These are phyloP conservation scores for Dicyrtomina minuta DNA, from an alignment of 2,888 invertebrate genomes.

Conservation along the genomic window DNA sequence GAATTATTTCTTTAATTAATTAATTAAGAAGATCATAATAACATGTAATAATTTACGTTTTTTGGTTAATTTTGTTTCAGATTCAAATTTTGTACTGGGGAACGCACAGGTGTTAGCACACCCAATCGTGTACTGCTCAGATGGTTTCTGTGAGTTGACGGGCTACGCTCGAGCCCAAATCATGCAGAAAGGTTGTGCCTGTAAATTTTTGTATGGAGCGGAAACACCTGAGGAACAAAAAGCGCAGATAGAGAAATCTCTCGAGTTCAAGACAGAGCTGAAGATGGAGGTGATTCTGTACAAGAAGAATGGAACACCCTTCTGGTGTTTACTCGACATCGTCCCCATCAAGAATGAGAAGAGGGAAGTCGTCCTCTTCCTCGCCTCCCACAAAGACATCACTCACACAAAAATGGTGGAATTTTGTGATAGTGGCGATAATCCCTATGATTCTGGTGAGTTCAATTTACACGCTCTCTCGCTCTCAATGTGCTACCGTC, in stretches of 20 bases:
- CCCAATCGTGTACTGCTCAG: slow-evolving; percentile 94
- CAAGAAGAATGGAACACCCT: slow-evolving; percentile 88
- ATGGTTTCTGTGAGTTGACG: slow-evolving; percentile 94
- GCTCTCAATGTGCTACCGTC: background rate
- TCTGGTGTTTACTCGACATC: slow-evolving; percentile 95
- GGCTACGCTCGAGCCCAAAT: slow-evolving; percentile 91
- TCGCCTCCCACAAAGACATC: slow-evolving; percentile 96
- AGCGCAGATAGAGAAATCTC: slow-evolving; percentile 81
- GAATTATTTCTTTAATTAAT: too few species aligned
- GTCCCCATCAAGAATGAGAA: slow-evolving; percentile 98
- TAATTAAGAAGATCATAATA: too few species aligned
- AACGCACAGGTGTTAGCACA: slow-evolving; percentile 86
- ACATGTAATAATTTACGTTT: background rate
- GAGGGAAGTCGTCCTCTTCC: slow-evolving; percentile 90
- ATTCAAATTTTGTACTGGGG: slow-evolving; percentile 93
- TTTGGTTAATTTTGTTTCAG: slow-evolving; percentile 62
- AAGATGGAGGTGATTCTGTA: slow-evolving; percentile 93
- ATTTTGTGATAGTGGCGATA: slow-evolving; percentile 67
- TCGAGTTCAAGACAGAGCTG: slow-evolving; percentile 86
- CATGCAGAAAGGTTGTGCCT: slow-evolving; percentile 95
- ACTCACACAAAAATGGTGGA: slow-evolving; percentile 87
- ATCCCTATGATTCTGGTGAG: slow-evolving; percentile 77
- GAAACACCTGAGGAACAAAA: slow-evolving; percentile 88
- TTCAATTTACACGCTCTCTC: background rate
- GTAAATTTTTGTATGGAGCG: slow-evolving; percentile 87